Conservation (phyloP, 1,140 invertebrate species). For the Aricia agestis region DNA sequence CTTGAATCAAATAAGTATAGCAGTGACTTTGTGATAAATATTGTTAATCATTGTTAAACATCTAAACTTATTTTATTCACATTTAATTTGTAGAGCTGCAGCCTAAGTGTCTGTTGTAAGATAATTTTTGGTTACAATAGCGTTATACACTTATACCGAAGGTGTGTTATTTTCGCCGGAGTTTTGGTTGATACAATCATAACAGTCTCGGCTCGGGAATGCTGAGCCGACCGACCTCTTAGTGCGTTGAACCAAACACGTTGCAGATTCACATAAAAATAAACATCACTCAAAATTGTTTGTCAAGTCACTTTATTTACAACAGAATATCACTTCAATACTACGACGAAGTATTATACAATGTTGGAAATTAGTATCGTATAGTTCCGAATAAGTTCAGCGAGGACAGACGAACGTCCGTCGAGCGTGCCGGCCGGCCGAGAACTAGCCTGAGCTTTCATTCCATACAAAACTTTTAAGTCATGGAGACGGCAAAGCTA, state of each 20-base stretch:
- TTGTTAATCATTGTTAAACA: too few species aligned
- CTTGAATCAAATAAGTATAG: too few species aligned
- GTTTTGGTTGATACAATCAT: slow-evolving; percentile 53
- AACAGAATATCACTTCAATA: slow-evolving; percentile 34
- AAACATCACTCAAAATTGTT: slow-evolving; percentile 52
- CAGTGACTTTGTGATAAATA: too few species aligned
- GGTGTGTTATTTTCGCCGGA: slow-evolving; percentile 37
- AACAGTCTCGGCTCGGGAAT: slow-evolving; percentile 58
- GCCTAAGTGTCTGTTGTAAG: not conserved
- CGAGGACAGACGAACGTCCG: slow-evolving; percentile 46
- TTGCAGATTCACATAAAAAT: slow-evolving; percentile 72
- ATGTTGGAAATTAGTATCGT: slow-evolving; percentile 46
- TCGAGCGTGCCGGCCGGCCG: slow-evolving; percentile 64
- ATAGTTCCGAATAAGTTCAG: slow-evolving; percentile 62
- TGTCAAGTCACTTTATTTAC: slow-evolving; percentile 47
- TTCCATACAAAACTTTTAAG: slow-evolving; percentile 74
- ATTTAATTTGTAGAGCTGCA: too few species aligned
- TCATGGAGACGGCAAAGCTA: slow-evolving; percentile 75
- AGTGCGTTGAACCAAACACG: slow-evolving; percentile 75
- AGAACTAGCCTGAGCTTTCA: slow-evolving; percentile 65
- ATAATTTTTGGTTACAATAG: not conserved
- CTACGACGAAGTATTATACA: slow-evolving; percentile 14
- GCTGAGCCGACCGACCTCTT: slow-evolving; percentile 66
- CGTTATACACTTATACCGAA: not conserved
- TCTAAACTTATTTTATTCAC: too few species aligned